Evolutionary conservation across 2,113 vertebrate genomes (phyloP), one percentile per base, ranked within the genome.

Genomic region (Pollimyrus isidori): DNA sequence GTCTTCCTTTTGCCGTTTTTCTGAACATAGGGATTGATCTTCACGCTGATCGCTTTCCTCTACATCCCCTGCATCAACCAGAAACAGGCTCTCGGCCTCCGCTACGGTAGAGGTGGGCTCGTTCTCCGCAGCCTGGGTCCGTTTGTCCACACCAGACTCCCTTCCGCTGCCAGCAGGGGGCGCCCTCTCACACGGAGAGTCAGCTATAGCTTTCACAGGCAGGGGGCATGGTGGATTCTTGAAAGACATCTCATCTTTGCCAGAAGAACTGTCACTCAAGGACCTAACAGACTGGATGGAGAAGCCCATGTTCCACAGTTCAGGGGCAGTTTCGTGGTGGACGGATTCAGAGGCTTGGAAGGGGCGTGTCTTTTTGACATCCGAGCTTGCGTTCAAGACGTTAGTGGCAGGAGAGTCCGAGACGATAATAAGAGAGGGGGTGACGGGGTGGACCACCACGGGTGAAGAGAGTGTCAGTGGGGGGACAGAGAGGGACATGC

Each of bases 151-250:
- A 42, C 87, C 90, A 2, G 58, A 7, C 7, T 88, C 50, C 80
- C n/a, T 89, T 42, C 76, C 88, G 7, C 39, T 26, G 39, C 46
- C 26, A 87, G 65, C 49, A 30, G 91, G 86, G n/a, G 53, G 90
- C 39, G 65, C 23, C 4, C 89, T 88, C 50, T 93, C 92, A 84
- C 90, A 92, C n/a, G 91, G 89, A 2, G 92, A 93, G 88, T 93
- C 93, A 50, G 93, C 91, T 19, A 88, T 62, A 1, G 92, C 93
- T 48, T 92, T 93, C 30, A 93, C 91, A 21, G 91, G 89, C 17
- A 56, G 82, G 19, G n/a, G 15, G 80, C 88, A 83, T 56, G 23
- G 39, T 6, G 7, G 76, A 52, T 7, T 48, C 50, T 62, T 84
- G 23, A 21, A 85, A 30, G 4, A 53, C 50, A 46, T 52, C 2